phyloP scores from a whole-genome alignment of 2,888 invertebrate genomes.

The Ceratothoa steindachneri region DNA sequence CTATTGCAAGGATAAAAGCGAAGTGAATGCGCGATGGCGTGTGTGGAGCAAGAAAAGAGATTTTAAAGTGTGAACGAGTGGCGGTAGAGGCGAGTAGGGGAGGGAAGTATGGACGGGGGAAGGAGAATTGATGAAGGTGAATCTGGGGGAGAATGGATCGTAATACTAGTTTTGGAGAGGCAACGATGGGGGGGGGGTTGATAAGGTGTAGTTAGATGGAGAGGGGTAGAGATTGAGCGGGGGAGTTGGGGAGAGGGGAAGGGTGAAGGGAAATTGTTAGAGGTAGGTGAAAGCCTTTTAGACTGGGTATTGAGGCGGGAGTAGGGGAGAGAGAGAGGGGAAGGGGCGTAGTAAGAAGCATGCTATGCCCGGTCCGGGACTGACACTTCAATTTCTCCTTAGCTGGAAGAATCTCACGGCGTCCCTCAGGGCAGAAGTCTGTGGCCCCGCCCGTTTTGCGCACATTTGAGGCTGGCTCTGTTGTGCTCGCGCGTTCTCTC shows the following conservation, averaged over 20 bases:
- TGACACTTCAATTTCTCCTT: constrained; percentile 12
- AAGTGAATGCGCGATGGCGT: neutral
- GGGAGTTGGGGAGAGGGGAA: neutral
- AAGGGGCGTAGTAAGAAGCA: constrained; percentile 10
- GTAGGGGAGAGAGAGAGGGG: too few relatives aligned
- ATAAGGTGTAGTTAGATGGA: neutral
- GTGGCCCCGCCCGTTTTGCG: constrained; percentile 8
- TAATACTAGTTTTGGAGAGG: neutral
- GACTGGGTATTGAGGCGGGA: too few relatives aligned
- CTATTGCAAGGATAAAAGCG: neutral
- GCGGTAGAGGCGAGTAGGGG: neutral
- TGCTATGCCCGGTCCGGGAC: neutral
- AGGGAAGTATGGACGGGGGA: too few relatives aligned
- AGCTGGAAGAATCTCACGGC: constrained; percentile 13
- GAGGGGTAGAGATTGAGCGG: neutral
- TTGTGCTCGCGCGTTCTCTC: neutral
- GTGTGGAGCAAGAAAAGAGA: constrained; percentile 4
- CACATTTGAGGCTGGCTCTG: neutral
- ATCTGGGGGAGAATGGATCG: neutral
- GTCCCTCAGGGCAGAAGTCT: constrained; percentile 7
- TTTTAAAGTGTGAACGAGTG: neutral
- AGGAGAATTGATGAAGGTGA: neutral
- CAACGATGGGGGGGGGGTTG: neutral
- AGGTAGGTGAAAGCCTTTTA: too few relatives aligned
- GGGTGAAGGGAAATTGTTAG: neutral